phyloP scores from a whole-genome alignment of 1,140 invertebrate species.

The Scaptomyza hsui region DNA sequence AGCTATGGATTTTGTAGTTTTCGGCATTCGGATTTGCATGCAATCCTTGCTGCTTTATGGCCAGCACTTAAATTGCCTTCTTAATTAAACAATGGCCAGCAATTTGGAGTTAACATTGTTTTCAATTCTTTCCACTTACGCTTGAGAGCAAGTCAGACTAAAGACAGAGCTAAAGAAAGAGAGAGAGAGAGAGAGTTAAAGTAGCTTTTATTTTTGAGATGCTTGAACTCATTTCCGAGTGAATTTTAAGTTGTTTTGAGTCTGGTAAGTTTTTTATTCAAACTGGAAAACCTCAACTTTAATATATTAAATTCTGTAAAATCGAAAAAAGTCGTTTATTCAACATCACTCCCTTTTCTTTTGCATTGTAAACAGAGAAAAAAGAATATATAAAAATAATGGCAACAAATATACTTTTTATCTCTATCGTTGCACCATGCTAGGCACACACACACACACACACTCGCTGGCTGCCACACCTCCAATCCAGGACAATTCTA shows the following conservation, averaged over 20 bases:
- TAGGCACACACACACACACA: background rate
- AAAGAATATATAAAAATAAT: conserved; percentile 44
- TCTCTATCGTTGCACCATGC: conserved; percentile 44
- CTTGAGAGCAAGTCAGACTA: no score
- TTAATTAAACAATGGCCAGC: conserved; percentile 13
- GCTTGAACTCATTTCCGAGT: no score
- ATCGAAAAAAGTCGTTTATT: background rate
- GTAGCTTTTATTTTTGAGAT: background rate
- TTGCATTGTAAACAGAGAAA: background rate
- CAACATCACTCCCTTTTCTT: background rate
- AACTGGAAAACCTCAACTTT: no score
- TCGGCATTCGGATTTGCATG: background rate
- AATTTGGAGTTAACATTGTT: background rate
- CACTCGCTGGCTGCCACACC: background rate
- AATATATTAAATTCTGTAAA: no score
- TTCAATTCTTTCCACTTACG: background rate
- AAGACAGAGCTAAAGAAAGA: no score
- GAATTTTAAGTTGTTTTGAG: no score
- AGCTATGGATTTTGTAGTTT: conserved; percentile 20
- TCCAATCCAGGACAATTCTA: conserved; percentile 1
- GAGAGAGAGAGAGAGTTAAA: no score
- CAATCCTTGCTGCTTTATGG: conserved; percentile 13
- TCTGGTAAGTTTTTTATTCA: no score
- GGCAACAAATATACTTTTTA: conserved; percentile 57
- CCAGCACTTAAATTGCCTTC: conserved; percentile 12